Evolutionary conservation across 2,888 invertebrate genomes (phyloP), one percentile per base, ranked within the genome.

Genomic region (Megastigmus dorsalis): DNA sequence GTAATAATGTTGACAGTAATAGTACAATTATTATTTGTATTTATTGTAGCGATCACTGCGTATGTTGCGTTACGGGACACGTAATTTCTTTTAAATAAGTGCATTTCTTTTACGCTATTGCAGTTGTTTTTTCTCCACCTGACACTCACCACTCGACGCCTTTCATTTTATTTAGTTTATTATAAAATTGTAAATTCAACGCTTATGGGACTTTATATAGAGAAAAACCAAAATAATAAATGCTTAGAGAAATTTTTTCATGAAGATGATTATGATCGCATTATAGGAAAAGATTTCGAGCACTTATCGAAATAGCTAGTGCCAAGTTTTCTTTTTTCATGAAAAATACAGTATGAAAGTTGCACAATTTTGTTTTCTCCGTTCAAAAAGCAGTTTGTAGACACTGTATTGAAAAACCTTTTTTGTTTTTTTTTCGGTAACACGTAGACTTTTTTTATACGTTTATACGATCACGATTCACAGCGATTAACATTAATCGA

Each of bases 11-110:
- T 74, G 62, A 69, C 70, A 80, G 80, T 81, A 83, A 79, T 83
- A 82, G 82, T 83, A 84, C 81, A 82, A 81, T 83, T 78, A 75
- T 77, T 77, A 79, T 71, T 79, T 74, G 71, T 81, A 82, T 80
- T 82, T 80, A 81, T 83, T 79, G 75, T 79, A 79, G 79, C 79
- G 78, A 82, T 79, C 79, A 78, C 80, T 78, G 75, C 57, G 76
- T 79, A 79, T 80, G 69, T 80, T 80, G 75, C 74, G 70, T 70
- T 67, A 67, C 67, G 69, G 57, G 43, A 74, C 62, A 54, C 15
- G 54, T 41, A 66, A 43, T 55, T 59, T 52, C 38, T 54, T 74
- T 72, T 65, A 41, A 65, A 62, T 55, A 52, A 67, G 38, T 75
- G 59, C 48, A 65, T 54, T 73, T 63, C 23, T 67, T 59, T 67